phyloP scores from a whole-genome alignment of 2,113 vertebrate species.

The Panthera leo region DNA sequence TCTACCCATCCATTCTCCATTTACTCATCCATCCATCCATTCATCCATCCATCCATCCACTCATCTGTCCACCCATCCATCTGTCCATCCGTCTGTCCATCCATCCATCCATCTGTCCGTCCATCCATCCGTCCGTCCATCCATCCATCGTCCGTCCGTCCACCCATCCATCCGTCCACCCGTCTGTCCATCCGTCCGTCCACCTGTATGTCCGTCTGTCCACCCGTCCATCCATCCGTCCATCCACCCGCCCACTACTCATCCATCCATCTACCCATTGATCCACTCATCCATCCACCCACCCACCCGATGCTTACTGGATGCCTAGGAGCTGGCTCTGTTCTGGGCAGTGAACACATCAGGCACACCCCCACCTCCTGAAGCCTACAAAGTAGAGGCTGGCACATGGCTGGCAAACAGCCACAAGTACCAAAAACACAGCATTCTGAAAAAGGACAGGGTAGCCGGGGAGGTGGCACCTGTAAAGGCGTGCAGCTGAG shows the following conservation, averaged over 20 bases:
- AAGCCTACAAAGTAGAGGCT: not conserved
- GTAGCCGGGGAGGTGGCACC: not conserved
- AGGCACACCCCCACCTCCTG: not conserved
- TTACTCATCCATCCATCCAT: not conserved
- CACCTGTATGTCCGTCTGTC: not conserved
- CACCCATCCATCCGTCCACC: accelerated
- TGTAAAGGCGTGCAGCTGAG: not conserved
- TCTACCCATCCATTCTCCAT: too few relatives aligned
- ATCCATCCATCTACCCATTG: not conserved
- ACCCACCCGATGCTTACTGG: not conserved
- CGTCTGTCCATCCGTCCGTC: not conserved
- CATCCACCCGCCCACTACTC: not conserved
- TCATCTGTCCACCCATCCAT: not conserved
- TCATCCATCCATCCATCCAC: too few relatives aligned
- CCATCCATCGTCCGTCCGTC: too few relatives aligned
- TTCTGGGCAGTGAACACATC: not conserved
- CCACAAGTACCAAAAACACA: too few relatives aligned
- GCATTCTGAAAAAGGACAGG: not conserved
- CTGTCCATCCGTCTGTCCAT: too few relatives aligned
- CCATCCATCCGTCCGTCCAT: not conserved
- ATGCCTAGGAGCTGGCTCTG: not conserved
- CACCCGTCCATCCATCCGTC: not conserved
- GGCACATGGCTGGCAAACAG: accelerated
- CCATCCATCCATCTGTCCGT: not conserved
- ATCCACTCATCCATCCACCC: not conserved